Conservation (phyloP, 2,888 invertebrate species). For the Stratiomys singularior region DNA sequence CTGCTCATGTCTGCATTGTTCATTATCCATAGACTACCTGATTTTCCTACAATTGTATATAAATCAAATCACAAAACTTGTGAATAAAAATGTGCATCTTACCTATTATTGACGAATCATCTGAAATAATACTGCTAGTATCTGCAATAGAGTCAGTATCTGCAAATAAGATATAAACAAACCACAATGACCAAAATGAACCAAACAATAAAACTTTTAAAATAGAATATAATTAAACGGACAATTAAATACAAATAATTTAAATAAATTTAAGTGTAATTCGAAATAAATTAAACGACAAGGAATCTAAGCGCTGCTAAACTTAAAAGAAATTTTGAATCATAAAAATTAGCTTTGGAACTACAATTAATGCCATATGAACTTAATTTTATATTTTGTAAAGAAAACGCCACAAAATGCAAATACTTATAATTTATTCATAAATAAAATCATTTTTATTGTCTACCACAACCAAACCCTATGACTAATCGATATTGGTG, state of each 20-base stretch:
- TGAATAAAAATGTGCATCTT: neutral
- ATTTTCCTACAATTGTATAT: too few relatives aligned
- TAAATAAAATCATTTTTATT: neutral
- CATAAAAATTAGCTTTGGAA: too few relatives aligned
- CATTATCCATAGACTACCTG: too few relatives aligned
- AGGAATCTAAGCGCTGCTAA: too few relatives aligned
- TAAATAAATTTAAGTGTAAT: neutral
- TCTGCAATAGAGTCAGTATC: conserved; percentile 47
- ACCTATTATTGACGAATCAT: conserved; percentile 50
- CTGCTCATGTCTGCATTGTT: too few relatives aligned
- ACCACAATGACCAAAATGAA: conserved; percentile 27
- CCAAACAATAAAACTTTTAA: conserved; percentile 5
- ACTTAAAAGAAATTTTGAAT: too few relatives aligned
- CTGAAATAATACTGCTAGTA: conserved; percentile 47
- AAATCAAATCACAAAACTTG: neutral
- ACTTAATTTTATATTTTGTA: neutral
- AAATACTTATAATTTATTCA: too few relatives aligned
- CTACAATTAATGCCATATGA: neutral
- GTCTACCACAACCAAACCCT: neutral
- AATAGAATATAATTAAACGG: neutral
- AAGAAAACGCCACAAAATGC: neutral
- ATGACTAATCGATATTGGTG: neutral
- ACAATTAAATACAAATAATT: too few relatives aligned
- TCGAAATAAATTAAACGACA: neutral
- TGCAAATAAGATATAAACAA: conserved; percentile 46